Evolutionary conservation across 1,140 invertebrate species (phyloP).

Genomic region (Mesaphorura yosii): DNA sequence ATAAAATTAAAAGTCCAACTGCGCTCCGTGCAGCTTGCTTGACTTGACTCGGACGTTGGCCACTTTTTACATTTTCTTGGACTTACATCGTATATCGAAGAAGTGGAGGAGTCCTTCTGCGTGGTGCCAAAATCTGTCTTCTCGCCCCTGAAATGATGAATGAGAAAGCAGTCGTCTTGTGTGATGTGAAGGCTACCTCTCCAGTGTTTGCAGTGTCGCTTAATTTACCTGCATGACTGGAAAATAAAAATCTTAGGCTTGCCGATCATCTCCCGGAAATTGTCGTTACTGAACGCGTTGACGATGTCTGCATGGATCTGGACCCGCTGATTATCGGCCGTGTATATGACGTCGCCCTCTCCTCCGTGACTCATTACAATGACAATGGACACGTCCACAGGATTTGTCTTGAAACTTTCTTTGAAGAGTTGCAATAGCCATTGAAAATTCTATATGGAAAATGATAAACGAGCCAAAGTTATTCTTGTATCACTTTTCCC

Average conservation of each 20-base stretch:
- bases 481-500: no score
- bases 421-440: no score
- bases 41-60: background rate
- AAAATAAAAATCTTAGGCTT: constrained; percentile 71
- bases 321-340: constrained; percentile 39
- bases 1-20: background rate
- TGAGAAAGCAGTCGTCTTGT: background rate
- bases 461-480: no score
- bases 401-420: background rate
- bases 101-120: no score
- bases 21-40: background rate
- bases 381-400: constrained; percentile 42
- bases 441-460: no score
- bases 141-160: background rate
- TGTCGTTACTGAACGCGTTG: constrained; percentile 47
- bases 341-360: constrained; percentile 35
- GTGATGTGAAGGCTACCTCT: no score
- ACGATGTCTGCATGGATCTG: constrained; percentile 40
- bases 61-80: background rate
- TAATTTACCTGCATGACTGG: constrained; percentile 52
- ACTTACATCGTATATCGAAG: background rate
- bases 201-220: constrained; percentile 1
- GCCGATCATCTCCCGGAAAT: constrained; percentile 45
- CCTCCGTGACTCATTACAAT: constrained; percentile 46
- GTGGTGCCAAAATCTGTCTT: constrained; percentile 1